Evolutionary conservation across 1,140 invertebrate genomes (phyloP).

Genomic region (Laupala kohalensis): DNA sequence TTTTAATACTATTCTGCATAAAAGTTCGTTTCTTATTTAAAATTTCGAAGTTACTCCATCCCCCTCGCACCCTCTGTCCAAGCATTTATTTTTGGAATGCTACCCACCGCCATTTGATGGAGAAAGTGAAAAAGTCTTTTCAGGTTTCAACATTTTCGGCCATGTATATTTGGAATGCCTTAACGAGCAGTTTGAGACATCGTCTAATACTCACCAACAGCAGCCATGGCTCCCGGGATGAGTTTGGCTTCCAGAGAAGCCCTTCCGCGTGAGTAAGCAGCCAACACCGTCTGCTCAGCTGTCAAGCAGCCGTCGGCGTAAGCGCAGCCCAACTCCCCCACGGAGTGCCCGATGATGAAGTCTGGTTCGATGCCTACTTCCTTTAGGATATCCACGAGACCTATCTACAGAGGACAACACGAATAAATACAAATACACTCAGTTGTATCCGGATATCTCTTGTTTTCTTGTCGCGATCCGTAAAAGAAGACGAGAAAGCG

Average conservation of each 20-base stretch:
- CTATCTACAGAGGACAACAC: constrained; percentile 28
- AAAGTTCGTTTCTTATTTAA: too few relatives aligned
- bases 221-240: constrained; percentile 40
- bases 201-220: constrained; percentile 32
- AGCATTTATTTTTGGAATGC: too few relatives aligned
- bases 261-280: constrained; percentile 46
- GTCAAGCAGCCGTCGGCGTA: constrained; percentile 58
- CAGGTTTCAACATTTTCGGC: too few relatives aligned
- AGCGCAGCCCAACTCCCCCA: constrained; percentile 50
- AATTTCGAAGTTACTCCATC: too few relatives aligned
- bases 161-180: too few relatives aligned
- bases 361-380: constrained; percentile 40
- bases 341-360: constrained; percentile 58
- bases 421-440: not conserved
- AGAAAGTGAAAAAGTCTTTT: too few relatives aligned
- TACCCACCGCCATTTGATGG: too few relatives aligned
- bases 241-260: constrained; percentile 42
- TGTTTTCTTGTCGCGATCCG: not conserved
- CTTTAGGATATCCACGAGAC: constrained; percentile 41
- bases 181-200: too few relatives aligned
- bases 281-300: constrained; percentile 45
- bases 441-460: not conserved
- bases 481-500: not conserved
- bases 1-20: too few relatives aligned
- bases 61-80: too few relatives aligned